These are phyloP conservation scores for Rhabdornis inornatus DNA, from an alignment of 2,113 vertebrate species.

Conservation along the genomic window DNA sequence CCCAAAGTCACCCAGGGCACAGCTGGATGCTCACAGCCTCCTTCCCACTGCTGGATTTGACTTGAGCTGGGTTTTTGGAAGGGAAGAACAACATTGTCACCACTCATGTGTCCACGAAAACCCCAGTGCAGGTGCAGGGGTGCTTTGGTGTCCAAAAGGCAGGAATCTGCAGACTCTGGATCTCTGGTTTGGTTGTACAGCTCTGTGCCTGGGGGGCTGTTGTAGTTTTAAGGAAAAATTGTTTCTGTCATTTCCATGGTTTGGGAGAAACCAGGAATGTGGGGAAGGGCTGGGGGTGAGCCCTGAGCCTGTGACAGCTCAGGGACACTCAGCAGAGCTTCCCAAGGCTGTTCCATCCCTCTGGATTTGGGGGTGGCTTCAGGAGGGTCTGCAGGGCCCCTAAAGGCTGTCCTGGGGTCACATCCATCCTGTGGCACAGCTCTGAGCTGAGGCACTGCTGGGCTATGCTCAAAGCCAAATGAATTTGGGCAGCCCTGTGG, in stretches of 20 bases:
- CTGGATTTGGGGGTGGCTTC: background rate
- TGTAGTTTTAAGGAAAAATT: background rate
- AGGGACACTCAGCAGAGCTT: background rate
- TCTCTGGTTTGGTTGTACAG: background rate
- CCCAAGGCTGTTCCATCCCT: background rate
- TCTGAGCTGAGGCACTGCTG: background rate
- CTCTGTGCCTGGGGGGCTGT: accelerated
- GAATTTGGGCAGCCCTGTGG: accelerated
- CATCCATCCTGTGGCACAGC: background rate
- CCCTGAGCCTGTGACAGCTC: background rate
- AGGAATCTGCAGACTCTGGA: background rate
- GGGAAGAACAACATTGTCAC: background rate
- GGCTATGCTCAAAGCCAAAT: background rate
- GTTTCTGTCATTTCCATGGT: background rate
- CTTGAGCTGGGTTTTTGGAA: background rate
- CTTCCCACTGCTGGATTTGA: background rate
- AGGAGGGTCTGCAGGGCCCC: background rate
- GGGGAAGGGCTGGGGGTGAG: background rate
- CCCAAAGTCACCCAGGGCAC: background rate
- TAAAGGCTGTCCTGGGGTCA: background rate
- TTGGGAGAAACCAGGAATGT: accelerated
- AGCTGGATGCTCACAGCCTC: background rate
- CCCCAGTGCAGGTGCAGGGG: background rate
- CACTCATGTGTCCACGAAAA: accelerated
- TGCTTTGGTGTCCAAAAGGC: background rate